A percentile compares a stretch with the other conserved stretches of the same genome.
Evolutionary conservation across 2,888 invertebrate genomes (phyloP).

Genomic region (Apodemia duryi): DNA sequence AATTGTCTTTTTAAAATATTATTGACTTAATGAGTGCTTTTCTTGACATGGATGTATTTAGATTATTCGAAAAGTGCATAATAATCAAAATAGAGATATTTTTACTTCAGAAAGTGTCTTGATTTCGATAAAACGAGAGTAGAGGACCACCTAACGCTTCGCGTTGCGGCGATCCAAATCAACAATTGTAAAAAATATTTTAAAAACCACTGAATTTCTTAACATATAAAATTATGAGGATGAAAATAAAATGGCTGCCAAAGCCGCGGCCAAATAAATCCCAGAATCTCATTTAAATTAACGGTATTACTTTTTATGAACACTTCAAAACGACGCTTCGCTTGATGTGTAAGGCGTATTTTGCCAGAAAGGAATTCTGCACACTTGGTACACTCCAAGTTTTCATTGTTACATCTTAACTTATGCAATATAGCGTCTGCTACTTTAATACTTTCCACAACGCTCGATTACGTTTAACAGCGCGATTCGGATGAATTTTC

Average conservation of each 20-base stretch:
- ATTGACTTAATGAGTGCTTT: no score
- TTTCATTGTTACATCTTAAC: slow-evolving; percentile 76
- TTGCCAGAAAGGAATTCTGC: slow-evolving; percentile 62
- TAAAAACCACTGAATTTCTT: background rate
- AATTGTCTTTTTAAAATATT: no score
- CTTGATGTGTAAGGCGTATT: slow-evolving; percentile 55
- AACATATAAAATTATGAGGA: background rate
- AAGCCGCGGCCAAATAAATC: slow-evolving; percentile 13
- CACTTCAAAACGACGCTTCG: slow-evolving; percentile 49
- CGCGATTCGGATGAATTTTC: slow-evolving; percentile 71
- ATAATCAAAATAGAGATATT: no score
- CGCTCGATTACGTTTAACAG: slow-evolving; percentile 77
- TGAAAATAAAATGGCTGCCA: slow-evolving; percentile 1
- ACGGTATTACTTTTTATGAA: slow-evolving; percentile 26
- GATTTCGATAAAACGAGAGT: no score
- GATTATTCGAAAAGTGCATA: no score
- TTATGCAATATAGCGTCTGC: slow-evolving; percentile 76
- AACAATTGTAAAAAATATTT: no score
- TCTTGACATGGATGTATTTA: no score
- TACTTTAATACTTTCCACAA: slow-evolving; percentile 75
- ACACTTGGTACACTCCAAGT: slow-evolving; percentile 70
- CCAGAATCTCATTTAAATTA: slow-evolving; percentile 14
- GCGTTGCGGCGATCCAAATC: no score
- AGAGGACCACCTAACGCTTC: no score
- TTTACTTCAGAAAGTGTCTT: no score